Evolutionary conservation across 1,140 invertebrate genomes (phyloP), one percentile per base, ranked within the genome.

Genomic region (Drosophila saltans): DNA sequence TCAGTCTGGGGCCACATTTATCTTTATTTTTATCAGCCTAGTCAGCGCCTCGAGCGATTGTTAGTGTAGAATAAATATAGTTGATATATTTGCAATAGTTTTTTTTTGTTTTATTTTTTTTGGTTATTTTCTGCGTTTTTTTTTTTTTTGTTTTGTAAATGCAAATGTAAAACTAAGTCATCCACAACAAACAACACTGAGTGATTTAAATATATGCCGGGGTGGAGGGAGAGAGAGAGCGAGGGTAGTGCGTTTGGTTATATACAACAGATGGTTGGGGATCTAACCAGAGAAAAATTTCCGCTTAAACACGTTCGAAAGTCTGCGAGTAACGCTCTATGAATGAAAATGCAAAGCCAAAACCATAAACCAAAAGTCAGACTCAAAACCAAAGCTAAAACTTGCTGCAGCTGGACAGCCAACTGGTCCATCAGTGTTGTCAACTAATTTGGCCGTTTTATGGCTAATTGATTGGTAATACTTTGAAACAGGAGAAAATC

Each of bases 341-440:
- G 62, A 64, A 64, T 64, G 66, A 65, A 63, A 64, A 67, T 55
- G 59, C 16, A 56, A 55, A 45, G 55, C 55, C 62, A 57, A 52
- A 52, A 52, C 45, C 45, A 52, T 26, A 10, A 52, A 52, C 45
- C 21, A 52, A 52, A 52, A 52, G 21, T 52, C 45, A 10, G 21
- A 52, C 21, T 26, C 45, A 52, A 55, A 33, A 21, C 11, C 16
- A 63, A 11, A 39, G n/a, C 26, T 3, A 52, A 63, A 55, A 58
- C 39, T 57, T 56, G 28, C 21, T 9, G 21, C 59, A 11, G 40
- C 59, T 28, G 59, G 21, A 62, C 7, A 30, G n/a, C 5, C 59
- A 45, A 41, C 26, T 21, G 57, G 45, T 10, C 45, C 45, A 52
- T 2, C 45, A 26, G 45, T 26, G 45, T 3, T 52, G 45, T 6